Evolutionary conservation across 2,797 vertebrate species (phyloP).

Genomic region (Melanotaenia nigrans): DNA sequence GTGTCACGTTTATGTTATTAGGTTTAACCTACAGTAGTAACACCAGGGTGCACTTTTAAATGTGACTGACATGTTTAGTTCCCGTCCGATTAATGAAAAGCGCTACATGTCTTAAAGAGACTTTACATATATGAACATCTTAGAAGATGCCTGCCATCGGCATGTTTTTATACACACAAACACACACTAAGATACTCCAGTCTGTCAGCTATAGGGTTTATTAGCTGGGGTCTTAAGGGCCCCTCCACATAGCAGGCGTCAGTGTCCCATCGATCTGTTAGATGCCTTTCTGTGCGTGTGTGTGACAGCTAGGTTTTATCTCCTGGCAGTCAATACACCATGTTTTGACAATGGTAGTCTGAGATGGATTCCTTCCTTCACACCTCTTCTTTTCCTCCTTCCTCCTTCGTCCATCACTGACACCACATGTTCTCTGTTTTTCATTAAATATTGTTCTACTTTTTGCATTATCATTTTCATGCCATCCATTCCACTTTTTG

Average conservation of each 20-base stretch:
- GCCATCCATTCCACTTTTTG: neutral
- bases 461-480: neutral
- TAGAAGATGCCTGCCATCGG: constrained; percentile 33
- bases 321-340: constrained; percentile 92
- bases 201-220: constrained; percentile 69
- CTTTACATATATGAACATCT: constrained; percentile 12
- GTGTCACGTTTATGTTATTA: neutral
- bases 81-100: neutral
- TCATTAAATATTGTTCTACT: constrained; percentile 15
- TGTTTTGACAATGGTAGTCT: constrained; percentile 96
- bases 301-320: constrained; percentile 86
- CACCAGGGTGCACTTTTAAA: neutral
- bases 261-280: constrained; percentile 94
- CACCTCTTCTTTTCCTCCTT: constrained; percentile 80
- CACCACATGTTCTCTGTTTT: constrained; percentile 68
- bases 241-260: constrained; percentile 93
- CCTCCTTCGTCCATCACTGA: constrained; percentile 80
- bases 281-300: constrained; percentile 65
- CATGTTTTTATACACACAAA: constrained; percentile 20
- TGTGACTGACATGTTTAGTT: neutral
- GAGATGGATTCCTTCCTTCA: constrained; percentile 85
- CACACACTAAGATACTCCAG: constrained; percentile 40
- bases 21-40: neutral
- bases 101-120: neutral
- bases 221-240: constrained; percentile 85